Conservation (phyloP, 1,140 invertebrate genomes). For the Nasonia giraulti region DNA sequence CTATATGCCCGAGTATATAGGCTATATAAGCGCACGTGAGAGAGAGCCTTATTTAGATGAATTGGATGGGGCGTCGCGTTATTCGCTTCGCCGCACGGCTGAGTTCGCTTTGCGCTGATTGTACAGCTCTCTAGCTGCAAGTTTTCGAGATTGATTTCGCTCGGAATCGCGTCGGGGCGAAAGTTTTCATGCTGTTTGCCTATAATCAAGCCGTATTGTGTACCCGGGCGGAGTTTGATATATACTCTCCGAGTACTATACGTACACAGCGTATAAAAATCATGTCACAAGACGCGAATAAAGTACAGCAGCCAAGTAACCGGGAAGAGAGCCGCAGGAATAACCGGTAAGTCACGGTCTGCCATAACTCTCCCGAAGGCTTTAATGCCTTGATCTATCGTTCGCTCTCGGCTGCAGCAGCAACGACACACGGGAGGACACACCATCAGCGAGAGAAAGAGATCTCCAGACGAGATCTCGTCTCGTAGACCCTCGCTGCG, state of each 20-base stretch:
- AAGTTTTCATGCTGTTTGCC: too few species aligned
- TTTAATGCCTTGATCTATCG: slow-evolving; percentile 24
- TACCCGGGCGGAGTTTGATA: too few species aligned
- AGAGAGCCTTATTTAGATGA: neutral
- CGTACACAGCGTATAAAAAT: neutral
- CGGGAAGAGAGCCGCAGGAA: too few species aligned
- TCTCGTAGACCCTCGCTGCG: slow-evolving; percentile 37
- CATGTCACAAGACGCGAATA: neutral
- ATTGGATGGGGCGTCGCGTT: neutral
- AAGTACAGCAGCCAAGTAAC: neutral
- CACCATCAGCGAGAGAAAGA: neutral
- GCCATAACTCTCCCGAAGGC: neutral
- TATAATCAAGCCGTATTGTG: too few species aligned
- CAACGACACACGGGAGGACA: neutral
- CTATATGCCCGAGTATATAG: neutral
- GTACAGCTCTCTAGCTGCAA: too few species aligned
- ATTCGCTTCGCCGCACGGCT: neutral
- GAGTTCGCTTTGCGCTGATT: too few species aligned
- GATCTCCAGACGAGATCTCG: slow-evolving; percentile 28
- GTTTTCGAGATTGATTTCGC: neutral
- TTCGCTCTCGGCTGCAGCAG: neutral
- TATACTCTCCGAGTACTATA: too few species aligned
- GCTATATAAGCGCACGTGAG: too few species aligned
- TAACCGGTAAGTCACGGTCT: neutral
- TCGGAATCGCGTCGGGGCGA: too few species aligned